Base-by-base conservation (phyloP, 2,113 vertebrate species). In the Sinocyclocheilus anshuiensis region DNA sequence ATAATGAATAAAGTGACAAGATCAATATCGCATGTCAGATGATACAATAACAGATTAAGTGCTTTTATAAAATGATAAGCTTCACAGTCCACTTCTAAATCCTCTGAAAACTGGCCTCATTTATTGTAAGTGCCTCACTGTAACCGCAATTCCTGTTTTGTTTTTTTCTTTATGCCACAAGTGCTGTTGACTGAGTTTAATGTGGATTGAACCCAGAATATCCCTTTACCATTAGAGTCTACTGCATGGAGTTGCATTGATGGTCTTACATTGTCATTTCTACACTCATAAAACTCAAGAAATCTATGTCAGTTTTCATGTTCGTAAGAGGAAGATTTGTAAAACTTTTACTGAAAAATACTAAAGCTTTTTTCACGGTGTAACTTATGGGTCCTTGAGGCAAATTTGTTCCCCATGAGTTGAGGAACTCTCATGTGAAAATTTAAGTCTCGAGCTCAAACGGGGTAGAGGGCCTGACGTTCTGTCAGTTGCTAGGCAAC, bases 401-500 rank as follows among this genome's bases (percentile, higher is more conserved):
- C 81, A 71, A 83, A 72, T 71, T 53, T 83, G 48, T 72, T 83
- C 16, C 26, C 11, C 45, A 20, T 72, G 48, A 71, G 81, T 55
- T 53, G 16, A 55, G 13, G 20, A 53, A 72, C 67, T 69, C 65
- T 53, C 29, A 7, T 69, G 61, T 67, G 61, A 67, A 81, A 81
- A 48, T 81, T 6, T 81, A 69, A 65, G 39, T 81, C 26, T 80
- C 13, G 13, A 50, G 39, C 75, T 77, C 55, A 80, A 80, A 80
- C 10, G 0, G 77, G 57, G 57, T 39, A 61, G 26, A 78, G 61
- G 24, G 65, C 24, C 45, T 69, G 57, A 81, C 1, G 8, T 65
- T 81, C 59, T 81, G 39, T 48, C 61, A 50, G 81, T 83, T 72
- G 81, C 81, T 83, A 71, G 48, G 81, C 81, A 83, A 83, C 65